Evolutionary conservation across 2,888 invertebrate genomes (phyloP).

Genomic region (Tachina fera): DNA sequence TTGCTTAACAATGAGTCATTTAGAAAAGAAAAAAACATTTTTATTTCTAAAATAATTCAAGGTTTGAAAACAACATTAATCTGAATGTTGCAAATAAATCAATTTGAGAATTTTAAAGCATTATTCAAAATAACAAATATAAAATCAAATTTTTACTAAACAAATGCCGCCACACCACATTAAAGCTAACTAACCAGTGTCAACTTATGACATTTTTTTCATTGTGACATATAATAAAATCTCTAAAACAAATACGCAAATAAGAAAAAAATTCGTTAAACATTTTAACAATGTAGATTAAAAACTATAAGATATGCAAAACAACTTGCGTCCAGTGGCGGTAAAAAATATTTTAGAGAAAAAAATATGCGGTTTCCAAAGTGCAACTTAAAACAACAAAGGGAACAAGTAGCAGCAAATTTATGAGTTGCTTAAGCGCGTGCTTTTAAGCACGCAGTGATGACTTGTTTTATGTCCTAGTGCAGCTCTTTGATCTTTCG

Average conservation of each 20-base stretch:
- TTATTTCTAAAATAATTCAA: slow-evolving; percentile 49
- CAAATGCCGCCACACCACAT: slow-evolving; percentile 69
- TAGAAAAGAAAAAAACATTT: slow-evolving; percentile 3
- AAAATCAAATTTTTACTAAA: background rate
- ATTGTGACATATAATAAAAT: slow-evolving; percentile 59
- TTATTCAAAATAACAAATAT: slow-evolving; percentile 44
- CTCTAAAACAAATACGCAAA: slow-evolving; percentile 24
- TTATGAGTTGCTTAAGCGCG: slow-evolving; percentile 54
- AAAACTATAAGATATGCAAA: slow-evolving; percentile 56
- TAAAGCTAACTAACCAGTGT: slow-evolving; percentile 53
- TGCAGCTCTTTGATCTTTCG: slow-evolving; percentile 60
- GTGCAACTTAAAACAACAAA: slow-evolving; percentile 45
- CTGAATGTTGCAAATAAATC: slow-evolving; percentile 68
- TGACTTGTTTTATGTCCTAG: slow-evolving; percentile 30
- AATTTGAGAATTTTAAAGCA: slow-evolving; percentile 62
- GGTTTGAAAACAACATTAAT: slow-evolving; percentile 66
- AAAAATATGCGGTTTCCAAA: slow-evolving; percentile 7
- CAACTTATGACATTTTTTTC: slow-evolving; percentile 69
- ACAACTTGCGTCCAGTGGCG: slow-evolving; percentile 44
- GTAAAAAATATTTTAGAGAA: slow-evolving; percentile 8
- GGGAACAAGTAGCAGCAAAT: slow-evolving; percentile 41
- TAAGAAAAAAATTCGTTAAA: slow-evolving; percentile 4
- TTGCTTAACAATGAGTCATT: slow-evolving; percentile 52
- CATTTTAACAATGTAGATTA: slow-evolving; percentile 54
- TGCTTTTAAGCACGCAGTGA: slow-evolving; percentile 68